These are phyloP conservation scores for Neoniphon sammara DNA, from an alignment of 2,797 vertebrate genomes.

Conservation along the genomic window DNA sequence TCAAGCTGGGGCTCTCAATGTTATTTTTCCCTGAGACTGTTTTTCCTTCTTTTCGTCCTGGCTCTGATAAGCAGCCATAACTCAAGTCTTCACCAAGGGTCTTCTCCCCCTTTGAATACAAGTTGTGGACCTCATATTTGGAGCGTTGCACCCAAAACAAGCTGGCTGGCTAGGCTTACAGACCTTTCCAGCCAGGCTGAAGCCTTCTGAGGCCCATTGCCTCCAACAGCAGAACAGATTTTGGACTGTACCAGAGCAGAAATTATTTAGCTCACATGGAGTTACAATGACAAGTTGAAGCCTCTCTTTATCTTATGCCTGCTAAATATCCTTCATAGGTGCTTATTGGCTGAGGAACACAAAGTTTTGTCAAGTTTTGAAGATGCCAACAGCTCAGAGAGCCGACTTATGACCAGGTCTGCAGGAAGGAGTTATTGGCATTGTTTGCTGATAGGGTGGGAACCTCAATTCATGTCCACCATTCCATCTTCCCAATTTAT, in stretches of 20 bases:
- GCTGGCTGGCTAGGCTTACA: constrained; percentile 24
- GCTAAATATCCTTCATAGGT: neutral
- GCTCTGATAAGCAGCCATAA: constrained; percentile 68
- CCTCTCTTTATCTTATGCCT: constrained; percentile 1
- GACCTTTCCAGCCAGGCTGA: constrained; percentile 30
- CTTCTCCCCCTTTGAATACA: constrained; percentile 46
- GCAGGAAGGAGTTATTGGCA: too few species aligned
- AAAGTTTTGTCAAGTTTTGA: neutral
- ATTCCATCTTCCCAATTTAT: neutral
- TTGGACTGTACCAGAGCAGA: constrained; percentile 30
- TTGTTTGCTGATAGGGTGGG: neutral
- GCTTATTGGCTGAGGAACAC: neutral
- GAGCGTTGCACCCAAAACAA: constrained; percentile 30
- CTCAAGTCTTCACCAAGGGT: constrained; percentile 60
- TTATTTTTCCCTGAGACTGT: constrained; percentile 38
- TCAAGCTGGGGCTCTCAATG: constrained; percentile 46
- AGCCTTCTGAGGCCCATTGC: constrained; percentile 28
- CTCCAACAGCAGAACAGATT: constrained; percentile 41
- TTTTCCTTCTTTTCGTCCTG: constrained; percentile 37
- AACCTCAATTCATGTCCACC: constrained; percentile 10
- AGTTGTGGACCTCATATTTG: constrained; percentile 39
- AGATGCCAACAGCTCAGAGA: too few species aligned
- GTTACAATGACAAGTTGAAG: constrained; percentile 9
- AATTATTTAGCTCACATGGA: constrained; percentile 37
- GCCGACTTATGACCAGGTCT: neutral